These are phyloP conservation scores for Chiridota heheva DNA, from an alignment of 35 echinoderm and acorn worm genomes.

Conservation along the genomic window DNA sequence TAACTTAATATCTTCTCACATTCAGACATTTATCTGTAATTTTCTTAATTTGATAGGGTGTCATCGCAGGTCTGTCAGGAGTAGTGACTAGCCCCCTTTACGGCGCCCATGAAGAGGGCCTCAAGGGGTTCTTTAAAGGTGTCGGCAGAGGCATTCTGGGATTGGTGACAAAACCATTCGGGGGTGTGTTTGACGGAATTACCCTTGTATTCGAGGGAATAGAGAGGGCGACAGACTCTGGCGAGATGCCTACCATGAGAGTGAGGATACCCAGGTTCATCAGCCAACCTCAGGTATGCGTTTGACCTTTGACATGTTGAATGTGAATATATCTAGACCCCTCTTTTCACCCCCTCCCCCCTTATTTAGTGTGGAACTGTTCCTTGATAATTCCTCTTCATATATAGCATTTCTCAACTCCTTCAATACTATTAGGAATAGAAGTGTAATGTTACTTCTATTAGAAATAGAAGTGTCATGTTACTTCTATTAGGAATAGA, in stretches of 20 bases:
- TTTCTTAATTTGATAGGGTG: slow-evolving; percentile 79
- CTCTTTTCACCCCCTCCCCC: background rate
- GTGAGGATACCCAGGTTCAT: slow-evolving; percentile 85
- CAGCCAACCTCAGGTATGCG: slow-evolving; percentile 72
- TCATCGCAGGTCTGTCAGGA: slow-evolving; percentile 79
- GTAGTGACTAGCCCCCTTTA: slow-evolving; percentile 77
- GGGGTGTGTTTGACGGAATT: slow-evolving; percentile 80
- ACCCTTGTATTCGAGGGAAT: slow-evolving; percentile 93
- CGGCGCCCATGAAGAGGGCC: slow-evolving; percentile 83
- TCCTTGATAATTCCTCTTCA: background rate
- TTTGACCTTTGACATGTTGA: background rate
- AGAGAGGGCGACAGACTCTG: slow-evolving; percentile 83
- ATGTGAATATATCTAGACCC: background rate
- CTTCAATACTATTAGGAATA: background rate
- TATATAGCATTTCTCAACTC: background rate
- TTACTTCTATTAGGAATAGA: no score
- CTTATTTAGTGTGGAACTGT: background rate
- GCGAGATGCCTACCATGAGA: slow-evolving; percentile 69
- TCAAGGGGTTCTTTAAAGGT: slow-evolving; percentile 99
- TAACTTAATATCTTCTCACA: no score
- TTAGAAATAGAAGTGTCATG: no score
- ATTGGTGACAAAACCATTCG: slow-evolving; percentile 74
- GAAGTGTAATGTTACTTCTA: no score
- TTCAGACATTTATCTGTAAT: no score
- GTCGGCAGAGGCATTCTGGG: slow-evolving; percentile 87